A percentile compares a stretch with the other conserved stretches of the same genome.
Conservation (phyloP, 2,888 invertebrate genomes). For the Sarcophaga variegata region DNA sequence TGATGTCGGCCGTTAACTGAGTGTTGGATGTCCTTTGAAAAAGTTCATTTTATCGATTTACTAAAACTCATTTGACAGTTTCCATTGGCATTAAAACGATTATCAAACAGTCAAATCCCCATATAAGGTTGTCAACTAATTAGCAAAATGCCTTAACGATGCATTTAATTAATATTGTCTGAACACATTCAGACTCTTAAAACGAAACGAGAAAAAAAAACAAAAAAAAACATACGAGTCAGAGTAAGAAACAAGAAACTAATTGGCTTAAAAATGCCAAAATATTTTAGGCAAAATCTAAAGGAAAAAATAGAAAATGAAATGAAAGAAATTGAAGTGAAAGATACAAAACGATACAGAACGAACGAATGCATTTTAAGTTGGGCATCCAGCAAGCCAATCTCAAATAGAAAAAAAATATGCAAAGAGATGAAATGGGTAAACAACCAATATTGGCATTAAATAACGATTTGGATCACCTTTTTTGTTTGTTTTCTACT, state of each 20-base stretch:
- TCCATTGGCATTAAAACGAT: conserved; percentile 57
- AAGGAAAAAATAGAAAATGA: conserved; percentile 8
- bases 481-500: conserved; percentile 18
- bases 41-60: conserved; percentile 33
- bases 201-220: background rate
- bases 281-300: background rate
- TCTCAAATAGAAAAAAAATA: background rate
- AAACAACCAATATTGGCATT: conserved; percentile 51
- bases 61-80: conserved; percentile 58
- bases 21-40: background rate
- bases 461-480: conserved; percentile 67
- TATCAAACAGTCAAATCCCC: conserved; percentile 59
- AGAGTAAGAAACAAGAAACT: conserved; percentile 42
- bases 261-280: conserved; percentile 66
- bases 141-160: conserved; percentile 63
- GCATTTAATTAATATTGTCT: conserved; percentile 64
- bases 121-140: conserved; percentile 69
- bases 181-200: conserved; percentile 63
- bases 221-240: conserved; percentile 3
- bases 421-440: background rate
- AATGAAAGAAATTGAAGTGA: conserved; percentile 16
- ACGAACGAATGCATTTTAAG: conserved; percentile 6
- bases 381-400: background rate
- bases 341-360: background rate
- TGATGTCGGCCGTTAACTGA: background rate